These are phyloP conservation scores for Blera fallax DNA, from an alignment of 2,888 invertebrate species.

Conservation along the genomic window DNA sequence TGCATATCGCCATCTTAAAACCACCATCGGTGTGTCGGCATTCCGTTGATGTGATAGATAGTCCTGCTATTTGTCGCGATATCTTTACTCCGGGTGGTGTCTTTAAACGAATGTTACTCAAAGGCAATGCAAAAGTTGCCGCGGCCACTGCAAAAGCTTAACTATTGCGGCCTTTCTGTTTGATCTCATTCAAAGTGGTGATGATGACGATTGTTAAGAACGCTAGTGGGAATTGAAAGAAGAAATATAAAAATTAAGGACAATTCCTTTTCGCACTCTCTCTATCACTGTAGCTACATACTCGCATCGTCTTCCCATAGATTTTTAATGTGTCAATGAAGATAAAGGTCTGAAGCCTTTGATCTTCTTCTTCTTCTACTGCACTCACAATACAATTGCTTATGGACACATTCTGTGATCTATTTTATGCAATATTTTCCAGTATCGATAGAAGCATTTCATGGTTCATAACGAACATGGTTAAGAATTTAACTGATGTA, in stretches of 20 bases:
- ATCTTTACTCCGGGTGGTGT: conserved; percentile 70
- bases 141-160: conserved; percentile 36
- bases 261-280: conserved; percentile 6
- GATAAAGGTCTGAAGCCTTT: conserved; percentile 10
- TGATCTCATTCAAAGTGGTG: conserved; percentile 52
- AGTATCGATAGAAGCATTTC: too few species aligned
- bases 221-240: conserved; percentile 40
- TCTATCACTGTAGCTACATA: too few species aligned
- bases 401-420: conserved; percentile 22
- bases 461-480: too few species aligned
- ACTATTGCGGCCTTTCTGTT: conserved; percentile 58
- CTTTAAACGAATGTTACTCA: conserved; percentile 40
- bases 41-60: conserved; percentile 70
- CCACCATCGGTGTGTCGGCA: conserved; percentile 40
- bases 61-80: conserved; percentile 70
- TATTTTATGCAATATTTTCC: conserved; percentile 23
- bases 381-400: too few species aligned
- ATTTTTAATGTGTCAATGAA: conserved; percentile 37
- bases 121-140: conserved; percentile 10
- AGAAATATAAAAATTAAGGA: conserved; percentile 54
- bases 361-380: neutral
- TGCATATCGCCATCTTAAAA: conserved; percentile 50
- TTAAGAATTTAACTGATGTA: too few species aligned
- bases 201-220: conserved; percentile 30
- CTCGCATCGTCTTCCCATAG: neutral